A percentile compares a stretch with the other conserved stretches of the same genome.
phyloP scores from a whole-genome alignment of 2,113 vertebrate genomes.

The Psilopsiagon aurifrons region DNA sequence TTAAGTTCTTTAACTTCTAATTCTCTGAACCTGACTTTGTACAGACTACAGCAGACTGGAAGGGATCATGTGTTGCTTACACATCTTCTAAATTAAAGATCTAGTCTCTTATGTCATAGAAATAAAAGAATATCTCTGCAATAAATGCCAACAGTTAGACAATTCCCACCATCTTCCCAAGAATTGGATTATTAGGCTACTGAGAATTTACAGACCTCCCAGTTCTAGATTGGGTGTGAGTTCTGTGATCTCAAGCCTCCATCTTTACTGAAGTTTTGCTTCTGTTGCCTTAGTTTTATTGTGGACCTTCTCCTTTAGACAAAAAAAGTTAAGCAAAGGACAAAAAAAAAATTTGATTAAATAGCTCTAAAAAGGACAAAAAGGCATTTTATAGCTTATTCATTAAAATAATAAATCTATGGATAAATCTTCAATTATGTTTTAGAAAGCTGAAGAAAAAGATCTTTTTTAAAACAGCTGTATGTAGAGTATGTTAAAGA shows the following conservation, averaged over 20 bases:
- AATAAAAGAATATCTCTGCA: neutral
- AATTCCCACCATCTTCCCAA: neutral
- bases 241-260: neutral
- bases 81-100: neutral
- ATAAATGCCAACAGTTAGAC: neutral
- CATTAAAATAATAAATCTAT: neutral
- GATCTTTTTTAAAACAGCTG: neutral
- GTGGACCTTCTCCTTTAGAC: neutral
- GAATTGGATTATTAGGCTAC: neutral
- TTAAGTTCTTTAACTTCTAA: neutral
- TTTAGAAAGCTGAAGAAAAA: neutral
- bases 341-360: neutral
- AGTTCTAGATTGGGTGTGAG: neutral
- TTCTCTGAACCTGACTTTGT: neutral
- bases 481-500: neutral
- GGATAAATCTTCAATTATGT: neutral
- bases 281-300: neutral
- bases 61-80: neutral
- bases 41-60: neutral
- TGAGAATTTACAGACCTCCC: neutral
- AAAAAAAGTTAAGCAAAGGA: neutral
- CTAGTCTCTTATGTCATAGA: neutral
- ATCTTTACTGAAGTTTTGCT: neutral
- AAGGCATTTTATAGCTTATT: neutral
- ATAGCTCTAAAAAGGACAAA: neutral